These are phyloP conservation scores for Brachionus asplanchnoidis DNA, from an alignment of 1,140 invertebrate genomes.

Conservation along the genomic window DNA sequence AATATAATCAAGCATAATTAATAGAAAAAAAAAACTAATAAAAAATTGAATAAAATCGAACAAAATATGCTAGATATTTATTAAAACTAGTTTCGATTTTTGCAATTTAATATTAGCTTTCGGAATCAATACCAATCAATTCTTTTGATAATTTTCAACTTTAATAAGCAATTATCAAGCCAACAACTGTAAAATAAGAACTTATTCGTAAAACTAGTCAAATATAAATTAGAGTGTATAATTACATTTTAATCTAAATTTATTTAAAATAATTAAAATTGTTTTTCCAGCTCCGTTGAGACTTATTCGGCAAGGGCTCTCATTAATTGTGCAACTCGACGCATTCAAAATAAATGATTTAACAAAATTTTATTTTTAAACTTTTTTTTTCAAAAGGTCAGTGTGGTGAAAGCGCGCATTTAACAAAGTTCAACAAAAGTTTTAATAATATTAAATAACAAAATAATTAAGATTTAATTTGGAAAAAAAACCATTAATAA, in stretches of 20 bases:
- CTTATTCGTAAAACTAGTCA: background rate
- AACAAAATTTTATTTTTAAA: background rate
- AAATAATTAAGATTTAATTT: background rate
- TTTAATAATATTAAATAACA: background rate
- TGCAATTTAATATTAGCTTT: background rate
- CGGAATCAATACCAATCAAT: background rate
- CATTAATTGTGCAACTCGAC: background rate
- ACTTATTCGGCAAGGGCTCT: background rate
- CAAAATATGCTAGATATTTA: background rate
- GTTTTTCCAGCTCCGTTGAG: background rate
- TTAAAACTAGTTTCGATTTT: background rate
- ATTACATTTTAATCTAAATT: background rate
- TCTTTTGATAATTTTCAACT: background rate
- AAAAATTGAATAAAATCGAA: background rate
- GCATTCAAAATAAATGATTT: background rate
- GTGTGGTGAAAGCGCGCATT: background rate
- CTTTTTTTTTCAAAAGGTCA: background rate
- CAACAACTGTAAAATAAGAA: background rate
- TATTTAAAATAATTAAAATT: background rate
- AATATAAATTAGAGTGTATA: background rate
- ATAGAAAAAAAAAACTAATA: background rate
- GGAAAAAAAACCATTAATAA: background rate
- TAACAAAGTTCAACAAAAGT: background rate
- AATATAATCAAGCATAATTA: conserved; percentile 5
- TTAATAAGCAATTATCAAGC: background rate